These are phyloP conservation scores for Phaenicophaeus curvirostris DNA, from an alignment of 2,797 vertebrate species.

Conservation along the genomic window DNA sequence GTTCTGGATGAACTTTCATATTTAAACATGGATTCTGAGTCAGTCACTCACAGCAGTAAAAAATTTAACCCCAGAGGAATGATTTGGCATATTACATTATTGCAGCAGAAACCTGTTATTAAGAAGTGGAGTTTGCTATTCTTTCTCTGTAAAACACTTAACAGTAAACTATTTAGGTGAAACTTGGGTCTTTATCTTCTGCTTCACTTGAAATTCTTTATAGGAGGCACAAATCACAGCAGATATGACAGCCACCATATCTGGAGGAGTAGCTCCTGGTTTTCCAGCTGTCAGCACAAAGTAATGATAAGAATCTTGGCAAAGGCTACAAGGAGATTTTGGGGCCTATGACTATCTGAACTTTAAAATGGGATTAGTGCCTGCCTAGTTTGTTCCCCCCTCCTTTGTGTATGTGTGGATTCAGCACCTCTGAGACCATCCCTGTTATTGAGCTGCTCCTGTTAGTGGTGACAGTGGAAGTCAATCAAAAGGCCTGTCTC, in stretches of 20 bases:
- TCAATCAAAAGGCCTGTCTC: background rate
- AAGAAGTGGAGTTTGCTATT: background rate
- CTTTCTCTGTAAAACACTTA: background rate
- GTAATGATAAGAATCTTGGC: background rate
- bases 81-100: background rate
- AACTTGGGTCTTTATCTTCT: background rate
- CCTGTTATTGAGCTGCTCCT: background rate
- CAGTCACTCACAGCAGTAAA: background rate
- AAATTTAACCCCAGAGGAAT: background rate
- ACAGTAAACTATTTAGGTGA: background rate
- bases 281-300: background rate
- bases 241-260: background rate
- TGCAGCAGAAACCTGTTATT: background rate
- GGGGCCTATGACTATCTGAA: background rate
- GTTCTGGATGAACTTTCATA: background rate
- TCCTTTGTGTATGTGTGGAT: background rate
- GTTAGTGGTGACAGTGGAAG: background rate
- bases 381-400: background rate
- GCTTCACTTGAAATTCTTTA: background rate
- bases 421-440: background rate
- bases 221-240: background rate
- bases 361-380: background rate
- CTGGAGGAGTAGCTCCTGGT: background rate
- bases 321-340: background rate
- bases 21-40: background rate